Evolutionary conservation across 2,113 vertebrate genomes (phyloP).

Genomic region (Poecilia latipinna): DNA sequence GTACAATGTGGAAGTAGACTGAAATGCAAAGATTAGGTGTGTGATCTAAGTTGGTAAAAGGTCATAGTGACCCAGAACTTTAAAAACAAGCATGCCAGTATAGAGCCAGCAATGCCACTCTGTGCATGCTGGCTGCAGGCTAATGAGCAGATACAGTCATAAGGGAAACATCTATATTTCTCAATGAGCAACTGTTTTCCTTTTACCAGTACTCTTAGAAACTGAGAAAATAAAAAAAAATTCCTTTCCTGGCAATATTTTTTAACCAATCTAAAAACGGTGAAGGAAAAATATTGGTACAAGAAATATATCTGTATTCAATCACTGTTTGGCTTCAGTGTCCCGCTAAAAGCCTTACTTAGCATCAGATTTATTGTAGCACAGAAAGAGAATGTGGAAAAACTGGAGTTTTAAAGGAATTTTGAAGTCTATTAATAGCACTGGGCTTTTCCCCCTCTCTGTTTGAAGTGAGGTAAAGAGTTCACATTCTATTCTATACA

Average conservation of each 20-base stretch:
- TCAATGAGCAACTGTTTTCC: not conserved
- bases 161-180: not conserved
- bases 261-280: not conserved
- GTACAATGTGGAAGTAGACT: too few relatives aligned
- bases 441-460: not conserved
- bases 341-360: not conserved
- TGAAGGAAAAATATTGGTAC: not conserved
- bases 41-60: not conserved
- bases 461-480: not conserved
- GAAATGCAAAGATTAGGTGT: too few relatives aligned
- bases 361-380: not conserved
- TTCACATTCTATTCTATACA: not conserved
- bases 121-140: not conserved
- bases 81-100: not conserved
- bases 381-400: not conserved
- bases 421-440: not conserved
- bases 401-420: not conserved
- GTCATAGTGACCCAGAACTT: not conserved
- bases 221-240: not conserved
- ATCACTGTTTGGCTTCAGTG: not conserved
- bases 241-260: not conserved
- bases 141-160: not conserved
- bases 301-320: not conserved
- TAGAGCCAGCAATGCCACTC: not conserved
- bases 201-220: not conserved